A percentile compares a stretch with the other conserved stretches of the same genome.
Evolutionary conservation across 2,888 invertebrate genomes (phyloP).

Genomic region (Drosophila imparisetae): DNA sequence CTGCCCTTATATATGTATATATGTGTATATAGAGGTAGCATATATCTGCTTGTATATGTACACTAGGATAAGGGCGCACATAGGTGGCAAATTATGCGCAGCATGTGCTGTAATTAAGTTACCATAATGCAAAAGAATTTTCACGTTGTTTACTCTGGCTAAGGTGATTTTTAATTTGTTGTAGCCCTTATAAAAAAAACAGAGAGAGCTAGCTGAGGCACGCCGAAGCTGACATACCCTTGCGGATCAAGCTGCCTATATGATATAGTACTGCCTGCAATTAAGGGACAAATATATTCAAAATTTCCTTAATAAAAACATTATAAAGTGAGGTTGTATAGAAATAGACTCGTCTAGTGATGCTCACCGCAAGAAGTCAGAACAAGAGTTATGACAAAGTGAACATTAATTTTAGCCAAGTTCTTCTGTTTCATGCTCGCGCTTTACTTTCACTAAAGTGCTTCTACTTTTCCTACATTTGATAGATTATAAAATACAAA

Average conservation of each 20-base stretch:
- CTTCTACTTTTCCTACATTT: neutral
- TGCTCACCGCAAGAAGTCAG: too few species aligned
- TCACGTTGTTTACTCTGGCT: neutral
- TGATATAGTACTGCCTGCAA: neutral
- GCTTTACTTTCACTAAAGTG: neutral
- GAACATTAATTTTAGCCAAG: neutral
- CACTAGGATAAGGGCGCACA: slow-evolving; percentile 54
- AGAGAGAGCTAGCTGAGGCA: neutral
- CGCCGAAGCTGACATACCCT: neutral
- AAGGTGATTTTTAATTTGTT: neutral
- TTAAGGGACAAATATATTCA: neutral
- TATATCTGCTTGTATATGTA: slow-evolving; percentile 26
- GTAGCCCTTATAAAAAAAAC: too few species aligned
- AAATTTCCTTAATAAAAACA: neutral
- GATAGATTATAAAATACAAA: neutral
- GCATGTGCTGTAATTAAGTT: slow-evolving; percentile 63
- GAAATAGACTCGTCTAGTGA: neutral
- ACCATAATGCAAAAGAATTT: slow-evolving; percentile 33
- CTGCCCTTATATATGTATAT: slow-evolving; percentile 9
- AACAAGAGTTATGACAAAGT: too few species aligned
- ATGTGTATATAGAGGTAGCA: neutral
- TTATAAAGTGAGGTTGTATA: neutral
- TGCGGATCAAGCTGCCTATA: too few species aligned
- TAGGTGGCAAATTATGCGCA: slow-evolving; percentile 63
- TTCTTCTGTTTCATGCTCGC: neutral